Evolutionary conservation across 2,797 vertebrate species (phyloP), one percentile per base, ranked within the genome.

Genomic region (Sarcoramphus papa): DNA sequence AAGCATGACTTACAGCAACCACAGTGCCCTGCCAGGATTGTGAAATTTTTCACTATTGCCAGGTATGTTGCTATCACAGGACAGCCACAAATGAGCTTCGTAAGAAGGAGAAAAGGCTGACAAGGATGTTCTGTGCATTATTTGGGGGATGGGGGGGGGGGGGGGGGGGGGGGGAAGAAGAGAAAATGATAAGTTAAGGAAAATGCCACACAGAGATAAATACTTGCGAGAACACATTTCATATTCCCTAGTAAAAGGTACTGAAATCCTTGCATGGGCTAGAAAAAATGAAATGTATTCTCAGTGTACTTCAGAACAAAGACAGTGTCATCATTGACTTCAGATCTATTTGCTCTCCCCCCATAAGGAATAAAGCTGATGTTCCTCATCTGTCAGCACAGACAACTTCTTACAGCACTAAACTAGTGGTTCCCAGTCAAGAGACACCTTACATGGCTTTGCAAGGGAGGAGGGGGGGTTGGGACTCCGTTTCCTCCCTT

Each of bases 91-190:
- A 74, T 62, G 35, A 57, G 31, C 13, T 9, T 79, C 1, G 1
- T n/a, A 72, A 75, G 48, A 53, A 64, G 48, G 12, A 77, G 30
- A 62, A 72, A 92, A 90, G 14, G 37, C 15, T 56, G 45, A 22
- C 14, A 60, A 5, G 27, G 25, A 65, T 65, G 12, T 65, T 80
- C 30, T 68, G 25, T 41, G 25, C 4, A 7, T 60, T 82, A 67
- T 0, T n/a, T 37, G 37, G 37, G 37, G 37, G 37, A 37, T 11
- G 6, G 24, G 0, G 6, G 4, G 2, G 14, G 4, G 6, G 24
- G 0, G 6, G 4, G 2, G 14, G 4, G 6, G 24, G 0, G 6
- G 4, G 2, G 16, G 19, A 24, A 45, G 6, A 33, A 12, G 7
- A 35, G 7, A 6, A 54, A 54, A 24, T 37, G 1, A 12, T 48